Percentiles rank a stretch among this genome's conserved stretches.
These are phyloP conservation scores for Orussus abietinus DNA, from an alignment of 1,140 invertebrate species.

Conservation along the genomic window DNA sequence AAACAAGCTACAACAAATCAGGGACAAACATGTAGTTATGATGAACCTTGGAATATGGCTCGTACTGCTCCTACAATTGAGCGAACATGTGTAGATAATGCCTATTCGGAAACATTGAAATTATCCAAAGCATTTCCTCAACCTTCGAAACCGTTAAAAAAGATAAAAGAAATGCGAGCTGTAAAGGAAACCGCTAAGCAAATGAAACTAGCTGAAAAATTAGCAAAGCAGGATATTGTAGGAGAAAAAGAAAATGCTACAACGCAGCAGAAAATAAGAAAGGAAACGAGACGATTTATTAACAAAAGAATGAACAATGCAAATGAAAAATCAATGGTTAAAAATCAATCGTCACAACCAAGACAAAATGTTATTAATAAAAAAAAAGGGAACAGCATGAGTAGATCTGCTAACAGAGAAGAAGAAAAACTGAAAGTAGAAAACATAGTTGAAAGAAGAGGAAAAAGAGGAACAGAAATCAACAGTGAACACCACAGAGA, in stretches of 20 bases:
- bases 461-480: too few relatives aligned
- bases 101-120: conserved; percentile 21
- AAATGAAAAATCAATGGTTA: neutral
- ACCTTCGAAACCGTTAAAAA: neutral
- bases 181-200: too few relatives aligned
- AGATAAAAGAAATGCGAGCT: conserved; percentile 1
- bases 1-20: too few relatives aligned
- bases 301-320: neutral
- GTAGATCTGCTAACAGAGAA: neutral
- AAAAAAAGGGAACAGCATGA: neutral
- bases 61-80: conserved; percentile 21
- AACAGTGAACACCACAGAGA: too few relatives aligned
- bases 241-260: neutral
- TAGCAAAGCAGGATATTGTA: neutral
- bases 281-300: neutral
- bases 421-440: neutral
- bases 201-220: neutral
- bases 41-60: conserved; percentile 21
- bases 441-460: too few relatives aligned
- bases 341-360: neutral
- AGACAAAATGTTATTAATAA: neutral
- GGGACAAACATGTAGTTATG: conserved; percentile 20
- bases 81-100: conserved; percentile 13
- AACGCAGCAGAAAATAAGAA: neutral
- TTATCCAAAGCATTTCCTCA: conserved; percentile 13